A percentile compares a stretch with the other conserved stretches of the same genome.
These are phyloP conservation scores for Lagopus muta DNA, from an alignment of 2,113 vertebrate species.

Conservation along the genomic window DNA sequence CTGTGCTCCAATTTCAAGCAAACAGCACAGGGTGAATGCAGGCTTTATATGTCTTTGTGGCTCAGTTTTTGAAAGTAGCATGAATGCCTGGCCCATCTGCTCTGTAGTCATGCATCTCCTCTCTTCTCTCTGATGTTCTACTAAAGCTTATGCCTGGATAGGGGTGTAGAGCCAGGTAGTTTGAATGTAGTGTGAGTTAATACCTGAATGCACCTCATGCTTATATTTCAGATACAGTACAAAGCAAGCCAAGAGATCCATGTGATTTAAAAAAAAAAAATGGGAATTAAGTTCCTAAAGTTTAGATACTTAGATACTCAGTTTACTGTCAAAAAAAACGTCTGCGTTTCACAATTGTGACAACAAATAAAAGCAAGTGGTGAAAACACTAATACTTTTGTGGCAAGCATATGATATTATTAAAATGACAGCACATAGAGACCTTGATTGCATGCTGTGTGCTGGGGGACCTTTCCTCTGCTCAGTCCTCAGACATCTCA, in stretches of 20 bases:
- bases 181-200: not conserved
- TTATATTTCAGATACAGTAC: not conserved
- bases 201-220: not conserved
- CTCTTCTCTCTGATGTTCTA: not conserved
- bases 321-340: fast-evolving
- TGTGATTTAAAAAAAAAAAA: not conserved
- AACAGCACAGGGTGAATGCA: not conserved
- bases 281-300: not conserved
- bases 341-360: not conserved
- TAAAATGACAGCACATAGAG: not conserved
- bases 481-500: not conserved
- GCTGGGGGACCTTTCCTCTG: not conserved
- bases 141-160: not conserved
- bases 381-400: not conserved
- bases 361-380: not conserved
- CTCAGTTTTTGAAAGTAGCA: not conserved
- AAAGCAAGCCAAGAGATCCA: not conserved
- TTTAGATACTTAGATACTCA: not conserved
- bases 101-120: not conserved
- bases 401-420: not conserved
- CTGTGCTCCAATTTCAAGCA: not conserved
- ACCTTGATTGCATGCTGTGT: not conserved
- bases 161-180: not conserved
- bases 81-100: not conserved
- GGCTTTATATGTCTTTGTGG: not conserved